These are phyloP conservation scores for Larimichthys polyactis DNA, from an alignment of 2,113 vertebrate genomes.

Conservation along the genomic window DNA sequence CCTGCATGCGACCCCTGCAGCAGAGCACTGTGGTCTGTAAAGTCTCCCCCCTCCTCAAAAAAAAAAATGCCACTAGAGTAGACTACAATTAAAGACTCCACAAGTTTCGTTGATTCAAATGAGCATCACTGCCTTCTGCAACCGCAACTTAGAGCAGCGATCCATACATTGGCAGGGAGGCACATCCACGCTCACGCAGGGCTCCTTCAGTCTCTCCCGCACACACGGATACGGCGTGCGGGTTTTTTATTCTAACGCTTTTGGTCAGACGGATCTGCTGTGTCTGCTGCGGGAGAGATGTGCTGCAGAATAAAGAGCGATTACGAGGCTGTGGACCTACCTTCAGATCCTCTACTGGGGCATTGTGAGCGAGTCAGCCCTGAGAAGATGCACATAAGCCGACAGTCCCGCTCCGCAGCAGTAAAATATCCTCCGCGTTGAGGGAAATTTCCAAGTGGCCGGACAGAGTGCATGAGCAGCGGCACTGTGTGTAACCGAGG, in stretches of 20 bases:
- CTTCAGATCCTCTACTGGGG: constrained; percentile 72
- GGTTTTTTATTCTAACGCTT: constrained; percentile 39
- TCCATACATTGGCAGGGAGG: constrained; percentile 11
- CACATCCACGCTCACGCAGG: constrained; percentile 34
- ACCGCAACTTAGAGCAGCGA: constrained; percentile 22
- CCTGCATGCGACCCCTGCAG: constrained; percentile 29
- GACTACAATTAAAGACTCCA: constrained; percentile 32
- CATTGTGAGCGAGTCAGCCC: constrained; percentile 71
- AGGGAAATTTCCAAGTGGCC: constrained; percentile 73
- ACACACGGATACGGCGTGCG: constrained; percentile 28
- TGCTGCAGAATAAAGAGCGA: constrained; percentile 54
- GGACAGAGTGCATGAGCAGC: constrained; percentile 54
- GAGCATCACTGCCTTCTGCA: constrained; percentile 39
- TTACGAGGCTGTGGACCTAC: constrained; percentile 68
- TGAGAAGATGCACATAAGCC: constrained; percentile 69
- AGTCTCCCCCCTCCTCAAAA: constrained; percentile 12
- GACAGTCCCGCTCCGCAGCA: constrained; percentile 68
- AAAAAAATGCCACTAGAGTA: background rate
- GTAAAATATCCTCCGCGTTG: constrained; percentile 71
- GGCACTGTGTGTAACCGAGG: constrained; percentile 37
- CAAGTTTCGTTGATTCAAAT: constrained; percentile 52
- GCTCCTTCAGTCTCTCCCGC: background rate
- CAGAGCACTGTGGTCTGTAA: background rate
- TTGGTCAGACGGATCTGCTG: constrained; percentile 48
- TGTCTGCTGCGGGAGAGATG: constrained; percentile 49